Base-by-base conservation (phyloP, 2,797 vertebrate genomes). In the Todus mexicanus region DNA sequence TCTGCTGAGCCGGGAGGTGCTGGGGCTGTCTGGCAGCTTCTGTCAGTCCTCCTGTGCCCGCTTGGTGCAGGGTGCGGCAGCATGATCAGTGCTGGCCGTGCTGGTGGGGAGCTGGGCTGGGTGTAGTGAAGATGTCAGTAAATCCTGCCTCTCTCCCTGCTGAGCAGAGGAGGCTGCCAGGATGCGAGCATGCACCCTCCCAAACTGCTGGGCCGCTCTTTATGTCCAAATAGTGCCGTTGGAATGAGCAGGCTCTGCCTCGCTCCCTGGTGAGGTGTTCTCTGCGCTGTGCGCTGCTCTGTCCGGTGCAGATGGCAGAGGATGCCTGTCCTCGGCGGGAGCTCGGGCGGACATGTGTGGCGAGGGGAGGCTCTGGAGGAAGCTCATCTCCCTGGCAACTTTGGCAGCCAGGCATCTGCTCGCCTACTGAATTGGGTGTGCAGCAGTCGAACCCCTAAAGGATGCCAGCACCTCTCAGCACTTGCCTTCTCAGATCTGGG, bases 311-410 rank as follows among this genome's bases (percentile, higher is more conserved):
- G 87, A 75, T 84, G 86, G 84, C 5, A 21, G 16, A 90, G 90
- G 92, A 87, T 1, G 43, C 80, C 27, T 38, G 88, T 72, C 73
- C 92, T 63, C 25, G 1, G 83, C 6, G 2, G 83, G 75, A 88
- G 76, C 79, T 87, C 1, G 1, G 63, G 60, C 3, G 5, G 86
- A 50, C 6, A 20, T 53, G 33, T 54, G 63, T 4, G 5, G 73
- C 0, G 7, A 85, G 59, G 77, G 81, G 60, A 81, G 77, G 83
- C 50, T 90, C 82, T 1, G 57, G 79, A 87, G 82, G 92, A 87
- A 94, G 76, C 82, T 83, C 76, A 93, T 95, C 92, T 94, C 92
- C 85, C 91, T 93, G 85, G 92, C 83, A 95, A 95, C 89, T 95
- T 95, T 87, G 88, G 65, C 89, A 95, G 82, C 16, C 81, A 68